Evolutionary conservation across 2,113 vertebrate species (phyloP).

Genomic region (Oreochromis aureus): DNA sequence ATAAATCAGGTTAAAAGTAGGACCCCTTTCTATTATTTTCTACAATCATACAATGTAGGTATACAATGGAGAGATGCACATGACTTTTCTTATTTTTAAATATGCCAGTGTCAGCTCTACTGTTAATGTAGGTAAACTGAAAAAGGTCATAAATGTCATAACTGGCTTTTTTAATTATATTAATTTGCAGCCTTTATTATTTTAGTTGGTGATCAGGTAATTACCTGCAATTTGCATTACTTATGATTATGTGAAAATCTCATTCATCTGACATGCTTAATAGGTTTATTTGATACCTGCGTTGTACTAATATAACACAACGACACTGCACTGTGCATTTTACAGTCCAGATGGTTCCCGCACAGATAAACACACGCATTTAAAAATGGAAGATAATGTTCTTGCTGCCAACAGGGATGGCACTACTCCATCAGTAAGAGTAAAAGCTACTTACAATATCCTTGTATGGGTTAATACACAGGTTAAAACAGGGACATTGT

Average conservation of each 20-base stretch:
- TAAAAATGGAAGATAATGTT: not conserved
- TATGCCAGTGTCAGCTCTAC: not conserved
- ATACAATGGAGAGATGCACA: not conserved
- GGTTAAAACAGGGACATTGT: slow-evolving; percentile 21
- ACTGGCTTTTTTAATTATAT: not conserved
- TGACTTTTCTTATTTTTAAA: not conserved
- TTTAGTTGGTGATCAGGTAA: not conserved
- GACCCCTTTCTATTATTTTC: not conserved
- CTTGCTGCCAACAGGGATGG: not conserved
- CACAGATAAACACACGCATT: not conserved
- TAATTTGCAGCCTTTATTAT: not conserved
- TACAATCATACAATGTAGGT: not conserved
- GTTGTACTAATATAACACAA: not conserved
- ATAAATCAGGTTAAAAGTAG: not conserved
- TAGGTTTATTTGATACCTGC: not conserved
- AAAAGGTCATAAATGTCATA: not conserved
- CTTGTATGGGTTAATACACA: not conserved
- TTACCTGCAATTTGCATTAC: not conserved
- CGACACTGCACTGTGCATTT: not conserved
- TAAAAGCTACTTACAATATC: not conserved
- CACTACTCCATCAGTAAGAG: not conserved
- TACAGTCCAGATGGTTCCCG: not conserved
- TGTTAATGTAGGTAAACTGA: not conserved
- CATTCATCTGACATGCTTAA: not conserved
- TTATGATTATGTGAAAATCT: not conserved